phyloP scores from a whole-genome alignment of 1,140 invertebrate species.

The Aplysia californica region DNA sequence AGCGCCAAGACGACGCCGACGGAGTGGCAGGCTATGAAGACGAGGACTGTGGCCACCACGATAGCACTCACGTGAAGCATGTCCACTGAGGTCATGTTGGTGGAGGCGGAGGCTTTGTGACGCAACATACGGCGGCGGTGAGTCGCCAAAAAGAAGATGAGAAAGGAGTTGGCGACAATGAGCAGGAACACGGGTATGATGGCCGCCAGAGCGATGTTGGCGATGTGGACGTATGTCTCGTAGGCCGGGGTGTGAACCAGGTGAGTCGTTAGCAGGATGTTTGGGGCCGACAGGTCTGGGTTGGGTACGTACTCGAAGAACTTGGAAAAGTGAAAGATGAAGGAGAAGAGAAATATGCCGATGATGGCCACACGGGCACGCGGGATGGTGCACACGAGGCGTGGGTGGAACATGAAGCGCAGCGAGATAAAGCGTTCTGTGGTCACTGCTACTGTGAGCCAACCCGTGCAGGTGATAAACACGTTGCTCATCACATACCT shows the following conservation, averaged over 20 bases:
- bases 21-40: constrained; percentile 86
- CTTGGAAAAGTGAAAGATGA: constrained; percentile 86
- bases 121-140: constrained; percentile 74
- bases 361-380: constrained; percentile 87
- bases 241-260: constrained; percentile 80
- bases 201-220: constrained; percentile 67
- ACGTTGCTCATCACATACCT: constrained; percentile 85
- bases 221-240: constrained; percentile 56
- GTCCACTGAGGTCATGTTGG: constrained; percentile 32
- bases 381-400: constrained; percentile 89
- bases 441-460: constrained; percentile 92
- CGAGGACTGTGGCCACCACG: constrained; percentile 90
- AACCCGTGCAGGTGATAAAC: constrained; percentile 90
- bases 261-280: constrained; percentile 75
- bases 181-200: constrained; percentile 94
- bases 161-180: constrained; percentile 89
- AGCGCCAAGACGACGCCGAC: constrained; percentile 41
- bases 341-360: constrained; percentile 81
- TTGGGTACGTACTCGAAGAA: constrained; percentile 64
- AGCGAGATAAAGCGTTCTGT: constrained; percentile 95
- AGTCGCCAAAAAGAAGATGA: constrained; percentile 83
- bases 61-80: constrained; percentile 76
- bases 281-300: constrained; percentile 60
- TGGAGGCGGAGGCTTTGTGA: constrained; percentile 22
- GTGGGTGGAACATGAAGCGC: constrained; percentile 87